Conservation (phyloP, 37 sponge, comb jelly and placozoan species). For the Ianthella basta region DNA sequence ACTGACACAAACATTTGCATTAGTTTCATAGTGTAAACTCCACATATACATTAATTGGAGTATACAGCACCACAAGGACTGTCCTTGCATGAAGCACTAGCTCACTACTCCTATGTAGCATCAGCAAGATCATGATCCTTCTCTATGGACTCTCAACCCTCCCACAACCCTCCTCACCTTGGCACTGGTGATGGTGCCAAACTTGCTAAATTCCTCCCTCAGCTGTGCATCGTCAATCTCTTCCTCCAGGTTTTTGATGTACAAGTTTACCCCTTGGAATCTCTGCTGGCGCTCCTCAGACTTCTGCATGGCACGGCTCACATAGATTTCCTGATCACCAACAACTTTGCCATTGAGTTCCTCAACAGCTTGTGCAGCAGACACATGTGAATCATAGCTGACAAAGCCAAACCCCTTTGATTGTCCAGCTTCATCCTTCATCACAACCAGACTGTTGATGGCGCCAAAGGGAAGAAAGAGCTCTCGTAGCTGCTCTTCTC, state of each 20-base stretch:
- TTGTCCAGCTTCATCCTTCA: constrained; percentile 70
- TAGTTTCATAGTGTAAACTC: no score
- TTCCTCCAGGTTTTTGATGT: constrained; percentile 98
- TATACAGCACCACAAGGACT: no score
- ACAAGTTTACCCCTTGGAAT: constrained; percentile 97
- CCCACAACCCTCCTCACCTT: no score
- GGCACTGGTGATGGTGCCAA: constrained; percentile 97
- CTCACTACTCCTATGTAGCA: no score
- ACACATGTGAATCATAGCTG: constrained; percentile 84
- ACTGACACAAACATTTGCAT: no score
- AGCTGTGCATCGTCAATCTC: constrained; percentile 87
- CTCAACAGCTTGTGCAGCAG: constrained; percentile 87
- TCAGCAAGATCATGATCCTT: no score
- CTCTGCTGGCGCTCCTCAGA: constrained; percentile 77
- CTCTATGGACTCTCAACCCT: no score
- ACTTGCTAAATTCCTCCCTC: constrained; percentile 87
- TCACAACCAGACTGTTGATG: constrained; percentile 80
- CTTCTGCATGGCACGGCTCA: constrained; percentile 93
- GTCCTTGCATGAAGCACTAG: no score
- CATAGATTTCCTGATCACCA: constrained; percentile 69
- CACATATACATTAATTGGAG: no score
- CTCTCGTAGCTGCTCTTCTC: constrained; percentile 63
- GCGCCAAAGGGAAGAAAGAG: constrained; percentile 76
- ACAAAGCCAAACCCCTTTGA: constrained; percentile 93
- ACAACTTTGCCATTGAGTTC: constrained; percentile 58